Base-by-base conservation (phyloP, 30 jellyfish, hydroid and myxozoan species). In the Turritopsis rubra region DNA sequence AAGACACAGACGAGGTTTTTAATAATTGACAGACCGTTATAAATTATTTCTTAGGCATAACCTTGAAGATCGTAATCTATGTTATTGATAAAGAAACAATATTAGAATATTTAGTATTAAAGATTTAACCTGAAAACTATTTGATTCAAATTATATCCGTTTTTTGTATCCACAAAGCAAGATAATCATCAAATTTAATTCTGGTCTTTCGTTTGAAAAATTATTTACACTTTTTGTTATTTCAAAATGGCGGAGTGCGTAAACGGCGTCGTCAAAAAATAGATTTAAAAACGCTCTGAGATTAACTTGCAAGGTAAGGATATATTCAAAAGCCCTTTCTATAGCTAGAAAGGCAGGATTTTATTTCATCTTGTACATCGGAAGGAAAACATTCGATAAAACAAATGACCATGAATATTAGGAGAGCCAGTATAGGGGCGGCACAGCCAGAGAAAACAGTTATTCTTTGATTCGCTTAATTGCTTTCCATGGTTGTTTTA, bases 141-240 rank as follows among this genome's bases (percentile, higher is more conserved):
- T 41, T 41, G 5, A 41, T 41, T 5, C 13, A 41, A 41, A 3
- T 13, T 3, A 41, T 41, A 41, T 3, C 60, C 13, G 60, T 13
- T 41, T 41, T 41, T 41, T n/a, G n/a, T 3, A 41, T 41, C 60
- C 9, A 13, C 60, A 41, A 41, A 41, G 60, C 5, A 13, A 41
- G 13, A 41, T 13, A 41, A 68, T 9, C 30, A 68, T 27, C 31
- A n/a, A 27, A 27, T 7, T 68, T 68, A 19, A 1, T n/a, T 19
- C 77, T 23, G 77, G 77, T 68, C 77, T 68, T 23, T 68, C 28
- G 16, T 68, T n/a, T 68, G 9, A 23, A 27, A 68, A 68, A n/a
- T 68, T 68, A 68, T 68, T 68, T 68, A 68, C 77, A 68, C 30
- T 68, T 68, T 68, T 68, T 68, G 77, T 68, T 68, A 68, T 68